A percentile compares a stretch with the other conserved stretches of the same genome.
These are phyloP conservation scores for Chelonoidis abingdonii DNA, from an alignment of 2,113 vertebrate genomes.

Conservation along the genomic window DNA sequence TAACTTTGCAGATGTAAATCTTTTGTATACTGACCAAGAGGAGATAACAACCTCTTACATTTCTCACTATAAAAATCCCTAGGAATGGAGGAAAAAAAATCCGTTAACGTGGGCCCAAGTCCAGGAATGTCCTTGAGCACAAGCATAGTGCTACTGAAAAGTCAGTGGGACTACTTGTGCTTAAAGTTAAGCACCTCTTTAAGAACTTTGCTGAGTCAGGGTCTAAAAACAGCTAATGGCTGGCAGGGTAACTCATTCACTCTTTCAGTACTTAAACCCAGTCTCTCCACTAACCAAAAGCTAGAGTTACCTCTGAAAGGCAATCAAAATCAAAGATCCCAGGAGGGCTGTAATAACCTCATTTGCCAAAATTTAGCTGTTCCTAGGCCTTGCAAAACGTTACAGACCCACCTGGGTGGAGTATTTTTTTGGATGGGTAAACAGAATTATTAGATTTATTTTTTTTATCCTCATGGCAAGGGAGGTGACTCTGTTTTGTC, in stretches of 20 bases:
- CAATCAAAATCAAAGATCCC: neutral
- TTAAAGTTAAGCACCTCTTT: neutral
- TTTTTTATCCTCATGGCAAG: neutral
- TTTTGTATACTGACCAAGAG: neutral
- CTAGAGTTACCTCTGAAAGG: neutral
- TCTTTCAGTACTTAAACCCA: neutral
- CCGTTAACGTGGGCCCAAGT: neutral
- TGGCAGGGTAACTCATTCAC: neutral
- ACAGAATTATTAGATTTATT: neutral
- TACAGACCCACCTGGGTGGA: neutral
- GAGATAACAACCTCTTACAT: neutral
- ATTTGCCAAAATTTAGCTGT: neutral
- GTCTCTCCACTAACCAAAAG: neutral
- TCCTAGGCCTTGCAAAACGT: neutral
- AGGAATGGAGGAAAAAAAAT: neutral
- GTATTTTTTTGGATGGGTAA: neutral
- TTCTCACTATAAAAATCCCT: neutral
- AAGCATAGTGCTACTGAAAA: neutral
- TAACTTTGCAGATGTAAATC: accelerated
- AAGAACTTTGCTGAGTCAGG: neutral
- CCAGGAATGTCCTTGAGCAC: neutral
- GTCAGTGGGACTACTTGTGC: neutral
- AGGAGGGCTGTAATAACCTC: neutral
- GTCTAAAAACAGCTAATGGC: neutral
- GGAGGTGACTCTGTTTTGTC: accelerated